Evolutionary conservation across 2,113 vertebrate species (phyloP).

Genomic region (Caretta caretta): DNA sequence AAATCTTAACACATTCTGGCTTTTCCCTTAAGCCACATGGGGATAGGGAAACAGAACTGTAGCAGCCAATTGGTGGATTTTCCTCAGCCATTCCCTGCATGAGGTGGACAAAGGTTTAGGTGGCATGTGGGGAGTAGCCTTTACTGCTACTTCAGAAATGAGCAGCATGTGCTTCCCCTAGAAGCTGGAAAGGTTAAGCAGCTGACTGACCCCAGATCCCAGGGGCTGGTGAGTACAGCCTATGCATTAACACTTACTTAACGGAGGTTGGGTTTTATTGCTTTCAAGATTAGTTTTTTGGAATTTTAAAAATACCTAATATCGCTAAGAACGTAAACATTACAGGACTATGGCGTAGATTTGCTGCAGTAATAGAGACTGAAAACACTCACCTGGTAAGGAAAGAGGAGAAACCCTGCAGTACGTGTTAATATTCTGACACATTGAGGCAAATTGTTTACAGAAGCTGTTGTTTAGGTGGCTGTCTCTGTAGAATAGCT

Average conservation of each 20-base stretch:
- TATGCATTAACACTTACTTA: not conserved
- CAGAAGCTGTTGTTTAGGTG: not conserved
- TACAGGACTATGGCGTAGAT: not conserved
- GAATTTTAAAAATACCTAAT: not conserved
- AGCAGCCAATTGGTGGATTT: not conserved
- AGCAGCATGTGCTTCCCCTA: not conserved
- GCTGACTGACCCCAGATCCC: not conserved
- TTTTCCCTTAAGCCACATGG: conserved; percentile 2
- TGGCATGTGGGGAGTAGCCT: not conserved
- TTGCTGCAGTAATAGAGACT: not conserved
- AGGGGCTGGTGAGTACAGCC: not conserved
- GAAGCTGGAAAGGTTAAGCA: not conserved
- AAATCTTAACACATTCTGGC: not conserved
- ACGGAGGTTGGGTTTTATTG: not conserved
- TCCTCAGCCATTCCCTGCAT: not conserved
- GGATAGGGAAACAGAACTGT: not conserved
- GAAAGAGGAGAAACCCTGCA: not conserved
- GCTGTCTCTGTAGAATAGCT: not conserved
- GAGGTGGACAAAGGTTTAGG: not conserved
- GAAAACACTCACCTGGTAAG: not conserved
- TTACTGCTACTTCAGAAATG: conserved; percentile 25
- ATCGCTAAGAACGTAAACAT: not conserved
- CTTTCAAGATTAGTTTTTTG: not conserved
- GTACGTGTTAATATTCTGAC: not conserved
- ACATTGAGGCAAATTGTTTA: not conserved